Base-by-base conservation (phyloP, 2,888 invertebrate genomes). In the Eupithecia pulchellata region DNA sequence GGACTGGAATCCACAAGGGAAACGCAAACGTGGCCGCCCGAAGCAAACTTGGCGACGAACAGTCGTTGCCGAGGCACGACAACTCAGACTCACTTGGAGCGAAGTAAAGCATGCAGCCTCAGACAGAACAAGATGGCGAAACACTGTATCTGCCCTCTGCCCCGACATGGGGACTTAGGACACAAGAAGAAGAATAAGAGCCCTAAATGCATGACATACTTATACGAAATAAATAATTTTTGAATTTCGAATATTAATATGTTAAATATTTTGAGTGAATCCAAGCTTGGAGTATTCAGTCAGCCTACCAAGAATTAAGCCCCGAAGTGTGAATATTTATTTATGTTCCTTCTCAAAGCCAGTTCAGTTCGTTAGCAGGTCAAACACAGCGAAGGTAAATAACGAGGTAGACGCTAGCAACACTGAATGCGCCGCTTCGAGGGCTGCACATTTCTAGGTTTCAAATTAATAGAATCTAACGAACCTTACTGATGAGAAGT, bases 311-410 rank as follows among this genome's bases (percentile, higher is more conserved):
- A 29, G 29, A 57, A 29, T 57, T 14, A 57, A 52, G 14, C 29
- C 29, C 29, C 17, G 3, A 57, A 29, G 6, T 57, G 14, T 55
- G 55, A 27, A 13, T 25, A 55, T 27, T 29, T 27, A 55, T 25
- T 25, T 55, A 14, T 25, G 17, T 55, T 55, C 6, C 55, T 25
- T 8, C 2, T 57, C 57, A 25, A 52, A 52, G 13, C 25, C 17
- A 17, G 6, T 29, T 57, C 29, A 77, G 82, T 83, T 85, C 81
- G 80, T 84, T 83, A 82, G 81, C 82, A 77, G 80, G 76, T 81
- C 79, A 82, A 83, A 84, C 73, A 82, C 83, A 81, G 79, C 81
- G 80, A 81, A 78, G 72, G 76, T 80, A 81, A 84, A 84, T 81
- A 83, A 57, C 57, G 29, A 25, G 52, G 20, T 20, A 47, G 42